A percentile compares a stretch with the other conserved stretches of the same genome.
Evolutionary conservation across 1,140 invertebrate genomes (phyloP).

Genomic region (Cydia amplana): DNA sequence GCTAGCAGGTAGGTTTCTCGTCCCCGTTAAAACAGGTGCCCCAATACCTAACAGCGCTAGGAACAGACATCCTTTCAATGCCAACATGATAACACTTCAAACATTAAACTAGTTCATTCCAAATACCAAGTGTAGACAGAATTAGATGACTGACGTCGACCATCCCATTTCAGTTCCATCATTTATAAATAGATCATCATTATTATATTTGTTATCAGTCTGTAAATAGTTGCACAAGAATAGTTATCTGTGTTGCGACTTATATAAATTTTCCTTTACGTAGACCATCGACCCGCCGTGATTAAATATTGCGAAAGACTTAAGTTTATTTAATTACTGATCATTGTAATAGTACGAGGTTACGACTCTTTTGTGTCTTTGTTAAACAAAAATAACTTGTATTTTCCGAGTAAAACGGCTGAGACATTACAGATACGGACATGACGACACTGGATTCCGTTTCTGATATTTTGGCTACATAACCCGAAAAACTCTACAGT

Average conservation of each 20-base stretch:
- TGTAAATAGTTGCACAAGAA: constrained; percentile 19
- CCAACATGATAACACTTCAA: not conserved
- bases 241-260: constrained; percentile 18
- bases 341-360: not conserved
- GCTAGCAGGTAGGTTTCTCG: too few relatives aligned
- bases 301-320: constrained; percentile 28
- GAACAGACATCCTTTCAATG: not conserved
- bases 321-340: not conserved
- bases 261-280: constrained; percentile 29
- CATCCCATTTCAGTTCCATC: constrained; percentile 9
- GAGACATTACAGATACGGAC: too few relatives aligned
- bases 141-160: constrained; percentile 11
- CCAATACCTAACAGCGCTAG: not conserved
- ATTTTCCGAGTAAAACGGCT: too few relatives aligned
- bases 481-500: too few relatives aligned
- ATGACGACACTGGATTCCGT: too few relatives aligned
- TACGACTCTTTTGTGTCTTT: too few relatives aligned
- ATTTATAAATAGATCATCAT: constrained; percentile 26
- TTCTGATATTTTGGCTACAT: too few relatives aligned
- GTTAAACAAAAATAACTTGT: too few relatives aligned
- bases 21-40: too few relatives aligned
- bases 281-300: not conserved
- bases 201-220: constrained; percentile 10
- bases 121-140: constrained; percentile 8
- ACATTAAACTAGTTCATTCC: too few relatives aligned